Evolutionary conservation across 2,888 invertebrate genomes (phyloP), one percentile per base, ranked within the genome.

Genomic region (Pogonocherus hispidulus): DNA sequence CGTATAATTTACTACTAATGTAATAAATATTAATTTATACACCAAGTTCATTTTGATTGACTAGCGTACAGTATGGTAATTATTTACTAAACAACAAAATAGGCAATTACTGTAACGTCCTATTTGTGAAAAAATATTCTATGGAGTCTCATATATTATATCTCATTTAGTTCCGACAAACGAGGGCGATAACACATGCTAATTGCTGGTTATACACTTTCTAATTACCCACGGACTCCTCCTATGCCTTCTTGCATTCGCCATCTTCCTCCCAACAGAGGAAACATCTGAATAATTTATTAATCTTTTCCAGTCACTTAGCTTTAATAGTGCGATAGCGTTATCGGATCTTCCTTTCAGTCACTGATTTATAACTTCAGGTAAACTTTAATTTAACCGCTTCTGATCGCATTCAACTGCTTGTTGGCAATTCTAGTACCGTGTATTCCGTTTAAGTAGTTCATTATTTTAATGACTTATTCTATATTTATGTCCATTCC

Each of bases 151-250:
- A 51, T 63, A 49, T 49, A 46, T 55, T 67, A 63, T 63, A 49
- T 46, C 64, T 66, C 63, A 64, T 70, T 63, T 41, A 59, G 23
- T 74, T 74, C 73, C 73, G 75, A 74, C 76, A 76, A 74, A 75
- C 71, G 67, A 65, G 73, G 71, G 73, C 75, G 76, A 79, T 79
- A 78, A 73, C 63, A 63, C 70, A 72, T 74, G 73, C 76, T 78
- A 77, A 78, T 78, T 73, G 75, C 71, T 63, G 69, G 70, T 73
- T 72, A 72, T 77, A 73, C 69, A 72, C 74, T 77, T 74, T 73
- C 76, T 76, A 79, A 77, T 77, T 76, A 76, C 73, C 72, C 72
- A 70, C 72, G 69, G 68, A 71, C 72, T 76, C 72, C 74, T 68
- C 51, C 49, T 62, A 20, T 70, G 67, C 64, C 63, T 49, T 56